Base-by-base conservation (phyloP, 2,797 vertebrate species). In the Danionella dracula region DNA sequence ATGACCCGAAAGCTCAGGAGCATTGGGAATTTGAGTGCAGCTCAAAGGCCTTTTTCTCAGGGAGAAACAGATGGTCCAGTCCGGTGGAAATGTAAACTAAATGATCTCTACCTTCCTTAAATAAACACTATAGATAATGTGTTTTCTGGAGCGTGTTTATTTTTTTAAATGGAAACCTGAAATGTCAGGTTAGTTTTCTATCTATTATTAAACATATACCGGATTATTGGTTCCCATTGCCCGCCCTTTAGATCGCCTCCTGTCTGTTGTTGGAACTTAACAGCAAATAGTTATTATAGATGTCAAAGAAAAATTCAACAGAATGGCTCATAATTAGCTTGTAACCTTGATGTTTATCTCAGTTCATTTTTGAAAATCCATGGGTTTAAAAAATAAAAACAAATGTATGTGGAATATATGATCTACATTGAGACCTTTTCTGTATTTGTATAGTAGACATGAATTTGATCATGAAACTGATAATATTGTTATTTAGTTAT, bases 1-100 rank as follows among this genome's bases (percentile, higher is more conserved):
- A 27, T 13, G 44, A 62, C 75, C 63, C 17, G 8, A 74, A 57
- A 76, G 66, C 50, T 35, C 29, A 15, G 45, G 10, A 20, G 13
- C 54, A 6, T 6, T 13, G 46, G 66, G 20, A 67, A 78, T 72
- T 62, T 67, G 80, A 76, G 31, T 45, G 15, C 35, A n/a, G n/a
- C 8, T 53, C 2, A 8, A 23, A 40, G 29, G 29, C 41, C 17
- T 34, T 37, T 34, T 34, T 1, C 59, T 3, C 12, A 8, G 19
- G 15, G 27, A 38, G 19, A 40, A 20, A 19, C 16, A 40, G n/a
- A 40, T 42, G 27, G n/a, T 15, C 4, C 9, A 34, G 16, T 42
- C 19, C 50, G 5, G 34, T 40, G 5, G 8, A 58, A 50, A 67
- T 51, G 23, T 34, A 51, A 65, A 58, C 10, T 27, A 44, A 41